These are phyloP conservation scores for Ceratoteleas bidentatus DNA, from an alignment of 1,140 invertebrate species.

Conservation along the genomic window DNA sequence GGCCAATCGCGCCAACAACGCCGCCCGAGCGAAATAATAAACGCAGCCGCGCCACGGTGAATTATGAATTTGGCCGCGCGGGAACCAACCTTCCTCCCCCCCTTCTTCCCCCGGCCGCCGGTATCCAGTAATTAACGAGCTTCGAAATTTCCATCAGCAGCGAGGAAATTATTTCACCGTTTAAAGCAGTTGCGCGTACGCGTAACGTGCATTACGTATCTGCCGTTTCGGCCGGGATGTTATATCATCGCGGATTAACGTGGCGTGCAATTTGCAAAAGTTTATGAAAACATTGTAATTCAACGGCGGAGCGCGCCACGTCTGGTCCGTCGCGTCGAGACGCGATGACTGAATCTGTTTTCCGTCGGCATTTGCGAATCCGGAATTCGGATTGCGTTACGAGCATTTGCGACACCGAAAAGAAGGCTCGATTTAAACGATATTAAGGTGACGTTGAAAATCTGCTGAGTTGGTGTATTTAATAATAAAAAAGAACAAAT, in stretches of 20 bases:
- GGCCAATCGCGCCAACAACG: too few species aligned
- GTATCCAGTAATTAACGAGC: conserved; percentile 55
- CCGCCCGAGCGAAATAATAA: conserved; percentile 19
- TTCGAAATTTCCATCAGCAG: conserved; percentile 51
- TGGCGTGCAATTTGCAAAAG: conserved; percentile 53
- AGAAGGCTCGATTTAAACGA: too few species aligned
- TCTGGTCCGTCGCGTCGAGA: conserved; percentile 42
- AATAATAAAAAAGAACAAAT: too few species aligned
- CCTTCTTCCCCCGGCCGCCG: background rate
- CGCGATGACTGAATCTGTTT: conserved; percentile 47
- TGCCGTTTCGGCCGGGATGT: conserved; percentile 41
- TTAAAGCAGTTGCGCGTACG: conserved; percentile 36
- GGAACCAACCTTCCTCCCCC: too few species aligned
- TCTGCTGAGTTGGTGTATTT: too few species aligned
- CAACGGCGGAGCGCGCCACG: conserved; percentile 15
- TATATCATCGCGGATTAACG: conserved; percentile 60
- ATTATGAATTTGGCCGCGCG: conserved; percentile 34
- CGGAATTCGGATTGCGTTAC: conserved; percentile 68
- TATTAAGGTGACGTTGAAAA: too few species aligned
- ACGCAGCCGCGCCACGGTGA: conserved; percentile 22
- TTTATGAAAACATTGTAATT: conserved; percentile 66
- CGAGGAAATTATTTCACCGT: conserved; percentile 41
- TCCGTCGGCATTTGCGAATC: conserved; percentile 71
- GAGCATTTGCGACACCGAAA: too few species aligned
- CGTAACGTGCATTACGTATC: conserved; percentile 35